Evolutionary conservation across 2,113 vertebrate genomes (phyloP).

Genomic region (Semicossyphus pulcher): DNA sequence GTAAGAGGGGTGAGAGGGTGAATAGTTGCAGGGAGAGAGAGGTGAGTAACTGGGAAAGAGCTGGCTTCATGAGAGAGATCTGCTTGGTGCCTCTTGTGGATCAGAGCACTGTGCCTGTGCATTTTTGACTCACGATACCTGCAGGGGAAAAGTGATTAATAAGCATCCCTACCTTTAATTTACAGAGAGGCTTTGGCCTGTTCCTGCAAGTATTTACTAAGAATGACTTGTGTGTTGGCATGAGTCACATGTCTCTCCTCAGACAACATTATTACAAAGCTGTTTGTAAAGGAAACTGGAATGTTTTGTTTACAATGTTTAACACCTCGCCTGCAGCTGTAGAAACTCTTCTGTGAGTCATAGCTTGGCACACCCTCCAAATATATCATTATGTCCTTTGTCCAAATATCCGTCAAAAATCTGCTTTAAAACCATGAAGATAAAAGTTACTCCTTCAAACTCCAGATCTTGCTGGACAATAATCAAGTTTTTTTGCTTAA

Average conservation of each 20-base stretch:
- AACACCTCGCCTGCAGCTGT: neutral
- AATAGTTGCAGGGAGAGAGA: constrained; percentile 20
- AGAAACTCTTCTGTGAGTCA: neutral
- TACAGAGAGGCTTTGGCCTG: constrained; percentile 21
- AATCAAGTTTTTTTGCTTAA: neutral
- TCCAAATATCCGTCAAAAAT: neutral
- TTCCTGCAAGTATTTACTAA: constrained; percentile 9
- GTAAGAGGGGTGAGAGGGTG: constrained; percentile 50
- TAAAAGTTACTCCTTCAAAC: neutral
- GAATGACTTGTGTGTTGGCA: constrained; percentile 14
- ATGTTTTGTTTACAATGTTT: neutral
- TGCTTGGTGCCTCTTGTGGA: constrained; percentile 39
- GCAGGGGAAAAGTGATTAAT: neutral
- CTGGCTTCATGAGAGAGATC: constrained; percentile 1
- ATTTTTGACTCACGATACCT: neutral
- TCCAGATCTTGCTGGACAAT: neutral
- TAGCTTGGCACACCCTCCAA: neutral
- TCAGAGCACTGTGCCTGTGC: neutral
- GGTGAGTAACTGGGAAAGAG: constrained; percentile 35
- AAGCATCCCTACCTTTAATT: neutral
- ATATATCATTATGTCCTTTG: neutral
- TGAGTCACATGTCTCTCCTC: constrained; percentile 1
- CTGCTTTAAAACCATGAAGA: neutral
- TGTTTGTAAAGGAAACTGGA: constrained; percentile 31
- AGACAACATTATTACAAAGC: constrained; percentile 32